Evolutionary conservation across 2,888 invertebrate species (phyloP).

Genomic region (Agapostemon virescens): DNA sequence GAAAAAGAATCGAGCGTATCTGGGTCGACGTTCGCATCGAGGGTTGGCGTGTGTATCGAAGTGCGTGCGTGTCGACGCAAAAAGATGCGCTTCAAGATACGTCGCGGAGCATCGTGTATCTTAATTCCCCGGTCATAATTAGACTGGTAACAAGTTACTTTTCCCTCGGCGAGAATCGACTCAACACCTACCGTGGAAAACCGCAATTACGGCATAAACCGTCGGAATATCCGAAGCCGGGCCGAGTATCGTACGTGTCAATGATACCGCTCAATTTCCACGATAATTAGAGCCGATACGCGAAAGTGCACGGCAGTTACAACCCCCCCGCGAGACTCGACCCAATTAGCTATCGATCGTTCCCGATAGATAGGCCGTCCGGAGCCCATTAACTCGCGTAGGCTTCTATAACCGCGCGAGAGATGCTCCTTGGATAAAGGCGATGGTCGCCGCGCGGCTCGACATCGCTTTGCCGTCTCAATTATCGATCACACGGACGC

Average conservation of each 20-base stretch:
- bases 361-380: conserved; percentile 56
- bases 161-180: conserved; percentile 39
- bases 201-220: conserved; percentile 47
- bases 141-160: conserved; percentile 44
- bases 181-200: conserved; percentile 54
- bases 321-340: conserved; percentile 56
- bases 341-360: conserved; percentile 66
- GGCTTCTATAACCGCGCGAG: conserved; percentile 56
- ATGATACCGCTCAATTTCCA: conserved; percentile 60
- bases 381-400: conserved; percentile 51
- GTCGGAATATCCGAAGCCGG: conserved; percentile 26
- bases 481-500: conserved; percentile 57
- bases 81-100: conserved; percentile 50
- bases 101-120: conserved; percentile 34
- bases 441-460: conserved; percentile 1
- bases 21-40: neutral
- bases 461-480: conserved; percentile 48
- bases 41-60: conserved; percentile 32
- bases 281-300: conserved; percentile 66
- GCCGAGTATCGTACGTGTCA: conserved; percentile 56
- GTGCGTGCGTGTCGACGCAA: conserved; percentile 45
- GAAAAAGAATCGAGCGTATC: neutral
- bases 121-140: conserved; percentile 44
- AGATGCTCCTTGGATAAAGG: conserved; percentile 57
- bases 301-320: conserved; percentile 43